phyloP scores from a whole-genome alignment of 2,113 vertebrate species.

The Amphiprion ocellaris region DNA sequence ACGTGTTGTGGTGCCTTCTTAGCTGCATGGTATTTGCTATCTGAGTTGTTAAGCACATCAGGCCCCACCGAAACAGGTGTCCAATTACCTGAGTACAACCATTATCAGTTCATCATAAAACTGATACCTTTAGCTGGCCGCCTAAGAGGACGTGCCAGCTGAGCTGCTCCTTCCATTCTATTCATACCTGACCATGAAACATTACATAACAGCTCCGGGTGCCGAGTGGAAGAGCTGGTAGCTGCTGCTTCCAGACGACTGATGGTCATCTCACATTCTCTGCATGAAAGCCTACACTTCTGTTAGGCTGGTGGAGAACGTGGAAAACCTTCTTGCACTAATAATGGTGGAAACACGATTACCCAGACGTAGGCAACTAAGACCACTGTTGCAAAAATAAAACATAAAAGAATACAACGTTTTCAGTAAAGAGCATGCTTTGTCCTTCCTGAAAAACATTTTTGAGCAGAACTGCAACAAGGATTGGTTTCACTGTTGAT shows the following conservation, averaged over 20 bases:
- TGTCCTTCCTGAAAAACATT: not conserved
- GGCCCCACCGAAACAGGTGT: slow-evolving; percentile 32
- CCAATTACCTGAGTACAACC: slow-evolving; percentile 29
- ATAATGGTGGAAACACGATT: slow-evolving; percentile 28
- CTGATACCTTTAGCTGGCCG: slow-evolving; percentile 6
- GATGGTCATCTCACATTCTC: slow-evolving; percentile 21
- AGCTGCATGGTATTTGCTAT: not conserved
- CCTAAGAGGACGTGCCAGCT: not conserved
- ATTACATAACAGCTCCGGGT: slow-evolving; percentile 55
- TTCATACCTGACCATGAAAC: slow-evolving; percentile 54
- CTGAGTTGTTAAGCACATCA: slow-evolving; percentile 7
- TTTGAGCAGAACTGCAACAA: not conserved
- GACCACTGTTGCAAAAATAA: slow-evolving; percentile 2
- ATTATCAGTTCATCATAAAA: slow-evolving; percentile 43
- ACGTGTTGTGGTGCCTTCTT: not conserved
- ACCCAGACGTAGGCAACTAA: not conserved
- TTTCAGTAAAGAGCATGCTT: not conserved
- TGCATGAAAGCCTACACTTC: slow-evolving; percentile 27
- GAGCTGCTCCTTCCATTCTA: slow-evolving; percentile 36
- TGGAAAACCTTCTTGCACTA: slow-evolving; percentile 1
- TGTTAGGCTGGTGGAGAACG: not conserved
- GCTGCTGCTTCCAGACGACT: slow-evolving; percentile 22
- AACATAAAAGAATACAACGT: not conserved
- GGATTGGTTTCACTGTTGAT: not conserved
- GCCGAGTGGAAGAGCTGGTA: slow-evolving; percentile 29